Percentiles rank a stretch among this genome's conserved stretches.
Evolutionary conservation across 1,140 invertebrate genomes (phyloP).

Genomic region (Zaprionus vittiger): DNA sequence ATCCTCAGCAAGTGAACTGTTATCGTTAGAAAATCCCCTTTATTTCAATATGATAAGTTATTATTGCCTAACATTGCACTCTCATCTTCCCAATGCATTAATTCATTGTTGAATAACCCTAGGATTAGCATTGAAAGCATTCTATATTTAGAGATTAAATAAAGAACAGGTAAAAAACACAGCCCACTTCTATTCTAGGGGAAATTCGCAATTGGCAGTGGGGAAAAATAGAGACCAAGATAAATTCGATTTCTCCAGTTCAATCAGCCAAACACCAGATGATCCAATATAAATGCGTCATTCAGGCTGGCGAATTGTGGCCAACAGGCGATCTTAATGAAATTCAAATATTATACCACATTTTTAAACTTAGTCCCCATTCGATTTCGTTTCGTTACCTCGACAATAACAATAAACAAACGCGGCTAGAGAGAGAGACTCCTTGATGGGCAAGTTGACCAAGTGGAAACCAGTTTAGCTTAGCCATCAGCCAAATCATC

Average conservation of each 20-base stretch:
- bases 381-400: constrained; percentile 63
- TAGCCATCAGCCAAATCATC: constrained; percentile 54
- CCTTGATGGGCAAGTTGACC: constrained; percentile 77
- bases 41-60: neutral
- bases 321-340: constrained; percentile 49
- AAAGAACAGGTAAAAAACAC: constrained; percentile 5
- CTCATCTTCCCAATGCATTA: neutral
- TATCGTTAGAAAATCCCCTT: neutral
- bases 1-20: too few species aligned
- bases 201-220: neutral
- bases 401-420: constrained; percentile 38
- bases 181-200: neutral
- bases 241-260: constrained; percentile 32
- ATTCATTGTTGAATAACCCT: neutral
- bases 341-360: constrained; percentile 64
- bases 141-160: neutral
- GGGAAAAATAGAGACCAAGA: neutral
- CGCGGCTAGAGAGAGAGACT: constrained; percentile 56
- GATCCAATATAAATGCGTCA: constrained; percentile 38
- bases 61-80: neutral
- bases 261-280: constrained; percentile 3
- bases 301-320: constrained; percentile 1
- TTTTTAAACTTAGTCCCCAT: constrained; percentile 61
- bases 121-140: neutral
- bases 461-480: constrained; percentile 71